Percentiles rank a stretch among this genome's conserved stretches.
phyloP scores from a whole-genome alignment of 2,113 vertebrate species.

The Hypocryptadius cinnamomeus region DNA sequence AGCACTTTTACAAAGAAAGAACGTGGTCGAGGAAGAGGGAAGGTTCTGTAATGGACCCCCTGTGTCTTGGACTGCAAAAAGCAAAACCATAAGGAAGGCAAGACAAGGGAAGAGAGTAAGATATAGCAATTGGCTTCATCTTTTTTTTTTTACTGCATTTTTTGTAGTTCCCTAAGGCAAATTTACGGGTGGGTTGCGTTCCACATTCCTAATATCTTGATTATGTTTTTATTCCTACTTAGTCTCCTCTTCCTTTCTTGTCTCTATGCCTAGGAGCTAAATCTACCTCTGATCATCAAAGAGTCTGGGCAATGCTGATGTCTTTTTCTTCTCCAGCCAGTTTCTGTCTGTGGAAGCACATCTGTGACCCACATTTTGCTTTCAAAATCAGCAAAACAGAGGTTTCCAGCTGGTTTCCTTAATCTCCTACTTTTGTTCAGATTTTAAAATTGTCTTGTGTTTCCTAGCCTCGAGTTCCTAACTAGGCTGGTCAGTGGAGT shows the following conservation, averaged over 20 bases:
- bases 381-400: constrained; percentile 35
- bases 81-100: background rate
- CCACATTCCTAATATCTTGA: constrained; percentile 51
- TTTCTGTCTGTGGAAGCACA: constrained; percentile 26
- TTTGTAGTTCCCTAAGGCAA: background rate
- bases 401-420: constrained; percentile 55
- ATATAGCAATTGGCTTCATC: background rate
- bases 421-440: constrained; percentile 37
- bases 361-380: constrained; percentile 57
- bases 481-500: background rate
- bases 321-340: constrained; percentile 45
- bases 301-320: constrained; percentile 12
- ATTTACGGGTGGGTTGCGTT: constrained; percentile 43
- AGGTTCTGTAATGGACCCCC: background rate
- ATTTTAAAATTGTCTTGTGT: background rate
- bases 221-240: constrained; percentile 55
- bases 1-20: background rate
- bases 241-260: constrained; percentile 34
- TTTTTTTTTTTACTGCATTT: background rate
- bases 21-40: background rate
- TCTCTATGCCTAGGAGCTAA: constrained; percentile 28
- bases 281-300: constrained; percentile 59
- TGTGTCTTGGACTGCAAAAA: background rate
- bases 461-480: background rate
- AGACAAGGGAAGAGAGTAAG: background rate